These are phyloP conservation scores for Dolichotis patagonum DNA, from an alignment of 2,113 vertebrate genomes.

Conservation along the genomic window DNA sequence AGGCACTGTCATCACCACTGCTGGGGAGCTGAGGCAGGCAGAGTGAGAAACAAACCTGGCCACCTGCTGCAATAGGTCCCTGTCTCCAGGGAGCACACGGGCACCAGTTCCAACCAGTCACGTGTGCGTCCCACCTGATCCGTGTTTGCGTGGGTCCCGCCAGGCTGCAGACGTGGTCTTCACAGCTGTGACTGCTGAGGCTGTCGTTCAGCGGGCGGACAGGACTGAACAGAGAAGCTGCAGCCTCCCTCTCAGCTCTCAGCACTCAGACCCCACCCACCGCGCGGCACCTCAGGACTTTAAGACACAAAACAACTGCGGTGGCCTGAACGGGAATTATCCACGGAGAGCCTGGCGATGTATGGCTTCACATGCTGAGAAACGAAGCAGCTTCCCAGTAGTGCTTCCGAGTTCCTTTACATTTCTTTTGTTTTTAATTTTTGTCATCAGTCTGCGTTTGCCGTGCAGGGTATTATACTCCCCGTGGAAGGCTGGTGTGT, in stretches of 20 bases:
- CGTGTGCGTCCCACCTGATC: rapidly evolving
- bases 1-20: not conserved
- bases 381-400: not conserved
- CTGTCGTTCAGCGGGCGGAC: not conserved
- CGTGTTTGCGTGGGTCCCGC: not conserved
- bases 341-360: not conserved
- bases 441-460: not conserved
- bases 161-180: not conserved
- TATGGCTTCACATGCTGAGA: not conserved
- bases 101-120: not conserved
- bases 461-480: not conserved
- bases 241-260: not conserved
- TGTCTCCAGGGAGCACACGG: not conserved
- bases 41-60: not conserved
- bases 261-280: not conserved
- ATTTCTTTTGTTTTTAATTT: not conserved
- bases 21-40: not conserved
- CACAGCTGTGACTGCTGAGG: not conserved
- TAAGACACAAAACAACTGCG: not conserved
- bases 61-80: not conserved
- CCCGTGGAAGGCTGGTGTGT: not conserved
- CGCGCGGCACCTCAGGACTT: not conserved
- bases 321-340: not conserved
- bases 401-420: not conserved
- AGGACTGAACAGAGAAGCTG: not conserved